These are phyloP conservation scores for Tringa solitaria DNA, from an alignment of 2,113 vertebrate genomes.

Conservation along the genomic window DNA sequence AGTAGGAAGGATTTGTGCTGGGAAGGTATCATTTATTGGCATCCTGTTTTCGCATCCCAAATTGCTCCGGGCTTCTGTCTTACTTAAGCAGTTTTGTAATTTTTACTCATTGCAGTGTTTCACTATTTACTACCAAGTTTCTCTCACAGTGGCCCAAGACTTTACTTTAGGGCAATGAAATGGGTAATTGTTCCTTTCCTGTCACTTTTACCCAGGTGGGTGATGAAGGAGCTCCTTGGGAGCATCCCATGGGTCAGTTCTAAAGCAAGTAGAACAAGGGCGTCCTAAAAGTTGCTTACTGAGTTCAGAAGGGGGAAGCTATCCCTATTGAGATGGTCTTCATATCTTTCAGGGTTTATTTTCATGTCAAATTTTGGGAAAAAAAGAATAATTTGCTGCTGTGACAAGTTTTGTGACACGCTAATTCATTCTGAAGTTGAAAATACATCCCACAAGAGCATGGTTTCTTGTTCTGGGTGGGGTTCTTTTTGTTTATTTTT, in stretches of 20 bases:
- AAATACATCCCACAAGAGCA: neutral
- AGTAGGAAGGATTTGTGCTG: neutral
- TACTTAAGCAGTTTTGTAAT: neutral
- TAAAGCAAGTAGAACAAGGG: neutral
- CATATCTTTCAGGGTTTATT: neutral
- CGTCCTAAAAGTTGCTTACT: neutral
- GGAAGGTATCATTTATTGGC: neutral
- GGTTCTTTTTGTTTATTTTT: neutral
- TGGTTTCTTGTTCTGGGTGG: neutral
- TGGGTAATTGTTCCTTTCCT: neutral
- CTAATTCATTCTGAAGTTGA: neutral
- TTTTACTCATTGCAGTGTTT: neutral
- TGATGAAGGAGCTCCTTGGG: neutral
- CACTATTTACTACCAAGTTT: neutral
- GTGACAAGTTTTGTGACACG: neutral
- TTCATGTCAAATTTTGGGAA: neutral
- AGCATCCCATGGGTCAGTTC: neutral
- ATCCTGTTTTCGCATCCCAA: neutral
- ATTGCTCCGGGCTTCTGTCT: accelerated
- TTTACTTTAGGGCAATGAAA: neutral
- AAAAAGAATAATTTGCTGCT: neutral
- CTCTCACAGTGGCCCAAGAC: neutral
- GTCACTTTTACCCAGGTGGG: neutral
- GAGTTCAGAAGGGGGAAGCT: neutral
- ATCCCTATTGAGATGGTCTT: neutral